Conservation (phyloP, 2,113 vertebrate species). For the Hemichromis elongatus region DNA sequence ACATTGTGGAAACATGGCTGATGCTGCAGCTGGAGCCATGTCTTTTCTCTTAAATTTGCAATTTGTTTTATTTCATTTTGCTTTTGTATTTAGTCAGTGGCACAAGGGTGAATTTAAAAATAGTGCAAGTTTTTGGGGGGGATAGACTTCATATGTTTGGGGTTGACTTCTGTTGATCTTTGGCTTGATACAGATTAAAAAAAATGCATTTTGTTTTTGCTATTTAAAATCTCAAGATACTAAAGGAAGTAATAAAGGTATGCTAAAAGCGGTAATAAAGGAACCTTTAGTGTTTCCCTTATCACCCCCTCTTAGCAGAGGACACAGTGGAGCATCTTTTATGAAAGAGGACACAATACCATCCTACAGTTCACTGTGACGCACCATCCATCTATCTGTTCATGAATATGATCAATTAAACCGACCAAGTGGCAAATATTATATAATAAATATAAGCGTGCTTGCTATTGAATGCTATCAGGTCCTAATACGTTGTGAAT, state of each 20-base stretch:
- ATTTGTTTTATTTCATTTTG: not conserved
- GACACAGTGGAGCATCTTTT: not conserved
- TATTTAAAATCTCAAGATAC: not conserved
- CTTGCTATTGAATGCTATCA: no score
- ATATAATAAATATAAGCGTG: no score
- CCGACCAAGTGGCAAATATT: no score
- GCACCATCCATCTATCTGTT: not conserved
- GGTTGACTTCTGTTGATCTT: not conserved
- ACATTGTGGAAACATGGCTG: not conserved
- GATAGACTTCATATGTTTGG: not conserved
- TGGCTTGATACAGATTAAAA: not conserved
- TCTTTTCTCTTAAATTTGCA: not conserved
- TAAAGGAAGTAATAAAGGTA: not conserved
- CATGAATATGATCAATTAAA: no score
- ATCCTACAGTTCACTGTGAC: not conserved
- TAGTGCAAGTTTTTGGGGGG: not conserved
- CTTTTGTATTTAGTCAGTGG: rapidly evolving
- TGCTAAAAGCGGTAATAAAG: rapidly evolving
- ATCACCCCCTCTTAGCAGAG: not conserved
- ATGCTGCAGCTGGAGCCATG: not conserved
- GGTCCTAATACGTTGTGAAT: no score
- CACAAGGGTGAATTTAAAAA: not conserved
- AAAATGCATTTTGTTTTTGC: not conserved
- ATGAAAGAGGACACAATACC: not conserved
- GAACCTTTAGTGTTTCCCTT: not conserved